Conservation (phyloP, 2,888 invertebrate species). For the Nudaria mundana region DNA sequence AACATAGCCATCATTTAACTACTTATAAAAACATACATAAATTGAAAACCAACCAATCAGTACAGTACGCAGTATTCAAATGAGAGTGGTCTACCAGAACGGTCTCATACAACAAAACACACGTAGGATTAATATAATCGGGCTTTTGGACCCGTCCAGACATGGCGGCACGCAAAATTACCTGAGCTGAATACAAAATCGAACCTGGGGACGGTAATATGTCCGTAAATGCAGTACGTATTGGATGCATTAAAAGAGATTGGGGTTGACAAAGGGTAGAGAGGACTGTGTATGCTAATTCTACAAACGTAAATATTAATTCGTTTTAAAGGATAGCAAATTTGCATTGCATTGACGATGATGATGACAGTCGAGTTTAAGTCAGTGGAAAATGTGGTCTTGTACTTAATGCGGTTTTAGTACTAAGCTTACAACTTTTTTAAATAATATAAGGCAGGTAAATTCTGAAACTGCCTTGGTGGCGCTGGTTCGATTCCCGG, state of each 20-base stretch:
- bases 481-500: no score
- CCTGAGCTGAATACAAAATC: constrained; percentile 65
- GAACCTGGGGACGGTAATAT: constrained; percentile 26
- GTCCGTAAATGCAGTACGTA: constrained; percentile 20
- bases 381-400: no score
- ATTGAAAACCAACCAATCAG: constrained; percentile 38
- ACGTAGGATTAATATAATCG: constrained; percentile 69
- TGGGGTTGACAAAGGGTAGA: constrained; percentile 21
- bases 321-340: background rate
- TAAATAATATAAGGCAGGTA: no score
- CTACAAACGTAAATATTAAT: background rate
- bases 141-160: constrained; percentile 48
- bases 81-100: constrained; percentile 28
- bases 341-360: no score
- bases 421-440: no score
- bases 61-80: constrained; percentile 24
- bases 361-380: no score
- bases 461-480: no score
- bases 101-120: constrained; percentile 55
- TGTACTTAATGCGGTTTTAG: no score
- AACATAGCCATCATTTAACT: constrained; percentile 18
- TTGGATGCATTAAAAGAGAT: constrained; percentile 29
- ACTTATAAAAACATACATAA: constrained; percentile 29
- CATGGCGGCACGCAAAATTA: constrained; percentile 52
- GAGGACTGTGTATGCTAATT: background rate